phyloP scores from a whole-genome alignment of 1,140 invertebrate genomes.

The Drosophila kurseongensis region DNA sequence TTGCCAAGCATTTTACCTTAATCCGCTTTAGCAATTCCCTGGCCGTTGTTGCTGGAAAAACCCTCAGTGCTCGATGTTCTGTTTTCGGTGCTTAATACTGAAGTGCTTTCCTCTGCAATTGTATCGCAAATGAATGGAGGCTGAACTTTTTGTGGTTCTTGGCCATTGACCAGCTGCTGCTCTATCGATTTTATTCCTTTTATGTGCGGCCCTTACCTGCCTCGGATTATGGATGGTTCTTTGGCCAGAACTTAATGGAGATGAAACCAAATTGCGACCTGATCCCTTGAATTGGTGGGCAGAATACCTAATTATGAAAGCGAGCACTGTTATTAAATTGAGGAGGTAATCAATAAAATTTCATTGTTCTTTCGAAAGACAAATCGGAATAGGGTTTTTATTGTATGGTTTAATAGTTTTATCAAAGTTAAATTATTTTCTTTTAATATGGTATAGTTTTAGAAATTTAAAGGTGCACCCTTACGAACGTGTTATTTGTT shows the following conservation, averaged over 20 bases:
- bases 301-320: conserved; percentile 13
- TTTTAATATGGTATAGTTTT: no score
- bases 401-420: no score
- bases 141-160: conserved; percentile 28
- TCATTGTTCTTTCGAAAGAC: no score
- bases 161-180: conserved; percentile 28
- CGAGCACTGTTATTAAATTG: background rate
- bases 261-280: conserved; percentile 4
- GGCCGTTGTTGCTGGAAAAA: background rate
- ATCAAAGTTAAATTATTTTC: no score
- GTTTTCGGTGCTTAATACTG: conserved; percentile 33
- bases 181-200: conserved; percentile 36
- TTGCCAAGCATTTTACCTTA: background rate
- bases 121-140: conserved; percentile 36
- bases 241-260: conserved; percentile 32
- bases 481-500: no score
- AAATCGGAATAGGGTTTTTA: no score
- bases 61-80: conserved; percentile 17
- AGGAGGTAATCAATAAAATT: background rate
- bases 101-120: conserved; percentile 41
- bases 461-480: no score
- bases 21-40: conserved; percentile 5
- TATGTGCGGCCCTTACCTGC: conserved; percentile 25
- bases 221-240: conserved; percentile 21
- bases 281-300: background rate